Evolutionary conservation across 2,888 invertebrate genomes (phyloP).

Genomic region (Eledona agricola): DNA sequence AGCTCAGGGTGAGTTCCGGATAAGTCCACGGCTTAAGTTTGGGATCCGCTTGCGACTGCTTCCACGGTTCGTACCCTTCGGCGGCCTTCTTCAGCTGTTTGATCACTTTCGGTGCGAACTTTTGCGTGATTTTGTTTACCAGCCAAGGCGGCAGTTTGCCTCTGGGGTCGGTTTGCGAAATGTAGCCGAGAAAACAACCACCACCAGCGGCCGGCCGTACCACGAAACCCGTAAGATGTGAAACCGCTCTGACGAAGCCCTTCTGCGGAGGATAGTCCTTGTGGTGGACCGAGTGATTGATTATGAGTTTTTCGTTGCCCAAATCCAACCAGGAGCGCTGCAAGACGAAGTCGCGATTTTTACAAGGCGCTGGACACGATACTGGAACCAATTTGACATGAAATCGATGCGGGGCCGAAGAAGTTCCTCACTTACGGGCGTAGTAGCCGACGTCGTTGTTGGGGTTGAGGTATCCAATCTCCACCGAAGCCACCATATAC

Average conservation of each 20-base stretch:
- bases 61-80: slow-evolving; percentile 84
- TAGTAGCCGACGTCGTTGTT: slow-evolving; percentile 95
- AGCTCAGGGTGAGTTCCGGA: slow-evolving; percentile 80
- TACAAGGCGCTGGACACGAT: slow-evolving; percentile 85
- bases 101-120: slow-evolving; percentile 86
- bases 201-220: slow-evolving; percentile 68
- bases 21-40: slow-evolving; percentile 86
- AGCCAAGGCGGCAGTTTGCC: slow-evolving; percentile 89
- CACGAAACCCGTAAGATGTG: slow-evolving; percentile 72
- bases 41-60: slow-evolving; percentile 75
- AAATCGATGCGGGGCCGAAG: not conserved
- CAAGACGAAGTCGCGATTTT: slow-evolving; percentile 90
- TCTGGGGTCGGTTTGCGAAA: slow-evolving; percentile 89
- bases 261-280: slow-evolving; percentile 85
- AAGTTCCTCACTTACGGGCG: slow-evolving; percentile 75
- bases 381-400: slow-evolving; percentile 65
- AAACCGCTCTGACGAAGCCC: slow-evolving; percentile 77
- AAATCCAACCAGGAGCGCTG: slow-evolving; percentile 93
- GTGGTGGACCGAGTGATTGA: slow-evolving; percentile 91
- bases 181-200: slow-evolving; percentile 85
- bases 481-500: slow-evolving; percentile 86
- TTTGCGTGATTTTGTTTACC: slow-evolving; percentile 87
- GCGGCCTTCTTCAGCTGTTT: slow-evolving; percentile 84
- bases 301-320: slow-evolving; percentile 84
- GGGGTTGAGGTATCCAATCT: slow-evolving; percentile 90